Conservation (phyloP, 1,140 invertebrate genomes). For the Tenebrio molitor region DNA sequence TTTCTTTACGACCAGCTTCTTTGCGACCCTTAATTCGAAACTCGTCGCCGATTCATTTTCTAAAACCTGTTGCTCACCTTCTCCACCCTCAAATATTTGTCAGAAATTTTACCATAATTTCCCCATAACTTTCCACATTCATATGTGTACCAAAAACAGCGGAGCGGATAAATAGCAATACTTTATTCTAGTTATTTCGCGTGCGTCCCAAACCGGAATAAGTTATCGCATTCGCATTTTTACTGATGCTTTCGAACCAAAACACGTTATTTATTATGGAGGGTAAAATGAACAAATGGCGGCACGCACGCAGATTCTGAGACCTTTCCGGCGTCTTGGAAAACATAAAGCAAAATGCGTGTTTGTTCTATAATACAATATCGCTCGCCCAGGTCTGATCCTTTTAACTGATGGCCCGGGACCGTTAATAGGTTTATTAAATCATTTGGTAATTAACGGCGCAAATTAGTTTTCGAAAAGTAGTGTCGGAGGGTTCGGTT, state of each 20-base stretch:
- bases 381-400: too few relatives aligned
- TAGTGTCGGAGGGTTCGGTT: not conserved
- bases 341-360: not conserved
- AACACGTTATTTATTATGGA: constrained; percentile 4
- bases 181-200: not conserved
- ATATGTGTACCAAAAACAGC: not conserved
- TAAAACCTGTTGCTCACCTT: constrained; percentile 25
- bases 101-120: constrained; percentile 18
- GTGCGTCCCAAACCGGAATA: not conserved
- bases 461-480: constrained; percentile 15
- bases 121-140: constrained; percentile 1
- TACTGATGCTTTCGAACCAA: constrained; percentile 1
- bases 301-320: not conserved
- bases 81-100: constrained; percentile 15
- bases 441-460: constrained; percentile 14
- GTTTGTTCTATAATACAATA: not conserved
- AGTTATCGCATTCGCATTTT: constrained; percentile 11
- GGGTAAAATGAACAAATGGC: constrained; percentile 3
- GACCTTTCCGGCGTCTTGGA: not conserved
- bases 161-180: not conserved
- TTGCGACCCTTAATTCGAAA: not conserved
- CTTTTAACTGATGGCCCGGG: not conserved
- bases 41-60: too few relatives aligned
- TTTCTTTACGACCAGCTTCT: not conserved
- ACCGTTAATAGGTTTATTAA: constrained; percentile 8